Conservation (phyloP, 2,888 invertebrate genomes). For the Labia minor region DNA sequence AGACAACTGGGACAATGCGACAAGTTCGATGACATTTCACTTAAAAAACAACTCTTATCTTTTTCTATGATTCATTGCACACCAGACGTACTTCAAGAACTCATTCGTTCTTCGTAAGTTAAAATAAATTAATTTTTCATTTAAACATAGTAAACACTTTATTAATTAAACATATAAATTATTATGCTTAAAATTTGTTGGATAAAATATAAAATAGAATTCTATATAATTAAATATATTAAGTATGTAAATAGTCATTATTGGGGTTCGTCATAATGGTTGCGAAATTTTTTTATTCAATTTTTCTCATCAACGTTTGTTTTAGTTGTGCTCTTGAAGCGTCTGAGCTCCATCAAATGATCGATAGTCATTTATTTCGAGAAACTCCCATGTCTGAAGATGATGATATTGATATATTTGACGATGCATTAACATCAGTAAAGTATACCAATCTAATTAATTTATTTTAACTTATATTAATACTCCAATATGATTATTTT, state of each 20-base stretch:
- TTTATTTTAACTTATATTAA: conserved; percentile 13
- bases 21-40: conserved; percentile 36
- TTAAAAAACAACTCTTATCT: conserved; percentile 34
- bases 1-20: conserved; percentile 41
- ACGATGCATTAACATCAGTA: conserved; percentile 48
- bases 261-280: no score
- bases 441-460: conserved; percentile 17
- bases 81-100: conserved; percentile 35
- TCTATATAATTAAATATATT: no score
- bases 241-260: no score
- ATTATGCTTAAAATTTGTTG: no score
- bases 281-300: no score
- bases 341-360: not conserved
- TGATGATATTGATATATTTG: conserved; percentile 28
- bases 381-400: not conserved
- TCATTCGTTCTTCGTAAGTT: conserved; percentile 29
- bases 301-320: no score
- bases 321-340: not conserved
- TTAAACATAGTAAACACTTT: no score
- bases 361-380: not conserved
- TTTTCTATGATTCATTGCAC: conserved; percentile 40
- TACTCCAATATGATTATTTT: not conserved
- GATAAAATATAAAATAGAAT: no score
- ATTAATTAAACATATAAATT: no score
- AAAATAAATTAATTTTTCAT: not conserved